Evolutionary conservation across 1,140 invertebrate genomes (phyloP).

Genomic region (Matsumurasca onukii): DNA sequence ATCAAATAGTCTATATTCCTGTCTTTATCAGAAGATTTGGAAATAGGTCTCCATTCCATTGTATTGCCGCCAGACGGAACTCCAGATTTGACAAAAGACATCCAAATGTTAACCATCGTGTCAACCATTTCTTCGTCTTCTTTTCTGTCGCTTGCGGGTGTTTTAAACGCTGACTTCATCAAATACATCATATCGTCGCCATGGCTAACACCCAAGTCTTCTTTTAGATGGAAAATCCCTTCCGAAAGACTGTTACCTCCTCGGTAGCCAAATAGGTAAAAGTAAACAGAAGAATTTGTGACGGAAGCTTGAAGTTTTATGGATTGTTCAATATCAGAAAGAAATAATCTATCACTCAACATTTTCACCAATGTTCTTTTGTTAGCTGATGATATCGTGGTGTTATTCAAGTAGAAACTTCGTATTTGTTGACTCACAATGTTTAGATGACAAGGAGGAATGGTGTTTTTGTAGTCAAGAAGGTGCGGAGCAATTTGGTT

Average conservation of each 20-base stretch:
- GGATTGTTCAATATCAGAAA: conserved; percentile 36
- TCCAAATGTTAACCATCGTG: conserved; percentile 7
- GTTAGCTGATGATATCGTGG: conserved; percentile 27
- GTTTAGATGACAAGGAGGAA: conserved; percentile 18
- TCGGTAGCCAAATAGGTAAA: conserved; percentile 40
- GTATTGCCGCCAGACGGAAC: not conserved
- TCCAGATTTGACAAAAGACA: not conserved
- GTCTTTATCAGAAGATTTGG: not conserved
- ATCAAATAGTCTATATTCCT: not conserved
- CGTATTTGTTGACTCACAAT: conserved; percentile 36
- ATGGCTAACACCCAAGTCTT: conserved; percentile 38
- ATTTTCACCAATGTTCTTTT: conserved; percentile 32
- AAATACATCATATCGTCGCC: conserved; percentile 38
- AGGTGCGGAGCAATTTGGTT: conserved; percentile 40
- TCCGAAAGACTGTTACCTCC: conserved; percentile 36
- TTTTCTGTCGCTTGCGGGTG: not conserved
- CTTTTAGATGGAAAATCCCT: not conserved
- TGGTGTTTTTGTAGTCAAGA: conserved; percentile 40
- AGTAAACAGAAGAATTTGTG: conserved; percentile 38
- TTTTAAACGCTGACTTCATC: not conserved
- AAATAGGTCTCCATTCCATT: not conserved
- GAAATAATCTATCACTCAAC: conserved; percentile 39
- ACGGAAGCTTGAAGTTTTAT: conserved; percentile 34
- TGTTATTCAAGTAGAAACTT: conserved; percentile 36
- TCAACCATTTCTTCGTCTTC: conserved; percentile 19